Evolutionary conservation across 2,797 vertebrate genomes (phyloP).

Genomic region (Todus mexicanus): DNA sequence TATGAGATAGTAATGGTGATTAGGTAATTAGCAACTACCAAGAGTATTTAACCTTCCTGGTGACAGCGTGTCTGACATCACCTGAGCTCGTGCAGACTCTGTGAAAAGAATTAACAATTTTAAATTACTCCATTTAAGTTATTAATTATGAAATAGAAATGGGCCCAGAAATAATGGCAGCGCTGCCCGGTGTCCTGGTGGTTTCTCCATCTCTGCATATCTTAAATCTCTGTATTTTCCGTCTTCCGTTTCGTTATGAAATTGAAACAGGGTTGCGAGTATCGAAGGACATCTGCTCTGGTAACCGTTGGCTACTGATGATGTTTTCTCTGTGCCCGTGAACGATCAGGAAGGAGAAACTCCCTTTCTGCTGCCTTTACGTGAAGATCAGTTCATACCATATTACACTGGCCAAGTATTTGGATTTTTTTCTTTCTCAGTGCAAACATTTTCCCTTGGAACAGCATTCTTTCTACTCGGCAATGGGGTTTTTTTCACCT

Average conservation of each 20-base stretch:
- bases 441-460: not conserved
- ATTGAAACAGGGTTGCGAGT: not conserved
- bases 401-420: not conserved
- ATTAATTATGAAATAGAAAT: conserved; percentile 69
- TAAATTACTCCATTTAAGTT: conserved; percentile 73
- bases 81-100: conserved; percentile 63
- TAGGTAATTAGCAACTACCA: conserved; percentile 78
- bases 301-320: not conserved
- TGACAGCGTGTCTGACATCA: conserved; percentile 70
- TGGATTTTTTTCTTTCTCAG: not conserved
- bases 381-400: not conserved
- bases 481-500: not conserved
- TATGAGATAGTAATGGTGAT: conserved; percentile 75
- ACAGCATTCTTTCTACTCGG: not conserved
- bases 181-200: not conserved
- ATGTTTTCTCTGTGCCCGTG: not conserved
- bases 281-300: not conserved
- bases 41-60: conserved; percentile 75
- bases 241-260: not conserved
- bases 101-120: conserved; percentile 75
- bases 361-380: not conserved
- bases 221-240: conserved; percentile 1
- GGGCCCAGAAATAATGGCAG: conserved; percentile 30
- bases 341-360: not conserved
- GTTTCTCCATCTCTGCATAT: conserved; percentile 62